These are phyloP conservation scores for Sepioteuthis lessoniana DNA, from an alignment of 2,888 invertebrate genomes.

Conservation along the genomic window DNA sequence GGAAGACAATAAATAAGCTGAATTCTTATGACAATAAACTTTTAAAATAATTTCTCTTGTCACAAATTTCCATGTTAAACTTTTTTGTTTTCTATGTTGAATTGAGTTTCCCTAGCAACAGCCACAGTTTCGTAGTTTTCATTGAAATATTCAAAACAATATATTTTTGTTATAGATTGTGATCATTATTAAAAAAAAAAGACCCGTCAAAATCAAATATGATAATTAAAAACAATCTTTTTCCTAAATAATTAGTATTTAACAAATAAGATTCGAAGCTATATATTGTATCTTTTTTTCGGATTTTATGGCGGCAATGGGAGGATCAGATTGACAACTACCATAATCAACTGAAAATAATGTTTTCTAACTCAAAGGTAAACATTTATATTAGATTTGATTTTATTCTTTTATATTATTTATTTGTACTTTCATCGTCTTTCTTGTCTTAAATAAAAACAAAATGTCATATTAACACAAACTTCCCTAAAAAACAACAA, in stretches of 20 bases:
- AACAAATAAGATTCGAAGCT: not conserved
- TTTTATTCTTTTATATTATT: too few species aligned
- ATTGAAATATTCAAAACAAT: not conserved
- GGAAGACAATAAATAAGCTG: not conserved
- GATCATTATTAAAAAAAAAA: not conserved
- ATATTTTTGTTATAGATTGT: not conserved
- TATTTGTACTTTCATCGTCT: not conserved
- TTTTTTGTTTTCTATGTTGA: not conserved
- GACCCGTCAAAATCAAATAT: not conserved
- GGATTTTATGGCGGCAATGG: not conserved
- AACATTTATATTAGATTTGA: not conserved
- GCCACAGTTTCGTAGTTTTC: not conserved
- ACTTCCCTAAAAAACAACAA: too few species aligned
- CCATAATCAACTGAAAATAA: not conserved
- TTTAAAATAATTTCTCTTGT: not conserved
- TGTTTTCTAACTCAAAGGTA: not conserved
- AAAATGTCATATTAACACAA: too few species aligned
- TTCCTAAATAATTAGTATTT: not conserved
- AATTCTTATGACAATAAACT: not conserved
- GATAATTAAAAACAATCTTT: not conserved
- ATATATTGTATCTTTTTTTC: not conserved
- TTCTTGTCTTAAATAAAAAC: not conserved
- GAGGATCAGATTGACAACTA: too few species aligned
- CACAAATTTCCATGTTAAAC: not conserved
- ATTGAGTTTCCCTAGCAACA: not conserved